Conservation (phyloP, 2,797 vertebrate genomes). For the Prionace glauca region DNA sequence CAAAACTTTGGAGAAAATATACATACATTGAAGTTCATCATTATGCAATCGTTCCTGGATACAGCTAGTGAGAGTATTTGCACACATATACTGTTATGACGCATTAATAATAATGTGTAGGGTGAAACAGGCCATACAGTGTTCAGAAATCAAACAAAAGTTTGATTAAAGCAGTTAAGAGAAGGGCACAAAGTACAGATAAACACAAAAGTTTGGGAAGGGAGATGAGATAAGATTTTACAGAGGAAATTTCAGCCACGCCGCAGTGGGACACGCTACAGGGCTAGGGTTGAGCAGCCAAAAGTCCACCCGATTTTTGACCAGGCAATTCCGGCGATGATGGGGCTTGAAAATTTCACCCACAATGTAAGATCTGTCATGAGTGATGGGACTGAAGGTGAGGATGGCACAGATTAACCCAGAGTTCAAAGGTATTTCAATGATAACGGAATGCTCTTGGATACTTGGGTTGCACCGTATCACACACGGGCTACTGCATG, state of each 20-base stretch:
- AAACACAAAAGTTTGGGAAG: not conserved
- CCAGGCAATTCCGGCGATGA: too few relatives aligned
- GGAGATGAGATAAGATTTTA: not conserved
- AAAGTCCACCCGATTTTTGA: too few relatives aligned
- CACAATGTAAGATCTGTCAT: not conserved
- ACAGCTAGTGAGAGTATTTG: not conserved
- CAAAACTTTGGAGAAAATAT: not conserved
- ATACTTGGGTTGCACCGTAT: too few relatives aligned
- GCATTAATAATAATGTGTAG: not conserved
- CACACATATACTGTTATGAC: not conserved
- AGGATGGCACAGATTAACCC: not conserved
- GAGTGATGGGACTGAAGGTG: not conserved
- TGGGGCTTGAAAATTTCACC: too few relatives aligned
- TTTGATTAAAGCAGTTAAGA: not conserved
- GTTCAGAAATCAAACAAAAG: not conserved
- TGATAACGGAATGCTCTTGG: too few relatives aligned
- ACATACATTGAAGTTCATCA: not conserved
- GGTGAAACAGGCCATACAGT: not conserved
- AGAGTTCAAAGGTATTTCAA: not conserved
- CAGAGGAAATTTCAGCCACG: not conserved
- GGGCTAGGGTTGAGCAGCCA: too few relatives aligned
- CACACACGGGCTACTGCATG: too few relatives aligned
- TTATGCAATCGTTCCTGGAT: not conserved
- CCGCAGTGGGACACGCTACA: too few relatives aligned
- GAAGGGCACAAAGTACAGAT: not conserved